These are phyloP conservation scores for Oceanodroma leucorhoa DNA, from an alignment of 2,797 vertebrate genomes.

Conservation along the genomic window DNA sequence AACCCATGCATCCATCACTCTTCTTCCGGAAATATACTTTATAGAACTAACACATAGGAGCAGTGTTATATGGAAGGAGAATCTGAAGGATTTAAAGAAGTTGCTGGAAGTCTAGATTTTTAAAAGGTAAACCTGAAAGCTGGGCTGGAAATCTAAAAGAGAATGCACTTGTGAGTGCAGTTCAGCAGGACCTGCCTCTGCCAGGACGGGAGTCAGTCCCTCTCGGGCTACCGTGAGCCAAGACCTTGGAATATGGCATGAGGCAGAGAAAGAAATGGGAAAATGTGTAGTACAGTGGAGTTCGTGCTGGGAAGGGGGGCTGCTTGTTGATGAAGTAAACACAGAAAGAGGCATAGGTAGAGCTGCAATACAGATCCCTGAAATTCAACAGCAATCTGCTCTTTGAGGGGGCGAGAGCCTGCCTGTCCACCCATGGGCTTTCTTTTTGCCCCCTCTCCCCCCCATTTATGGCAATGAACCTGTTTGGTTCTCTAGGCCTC, in stretches of 20 bases:
- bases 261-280: neutral
- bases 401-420: neutral
- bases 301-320: neutral
- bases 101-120: neutral
- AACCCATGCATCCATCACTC: neutral
- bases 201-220: neutral
- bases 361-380: neutral
- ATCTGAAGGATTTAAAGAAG: neutral
- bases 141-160: neutral
- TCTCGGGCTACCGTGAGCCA: neutral
- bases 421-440: neutral
- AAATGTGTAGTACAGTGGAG: neutral
- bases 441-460: neutral
- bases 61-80: neutral
- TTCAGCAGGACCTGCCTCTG: neutral
- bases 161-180: neutral
- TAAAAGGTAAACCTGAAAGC: neutral
- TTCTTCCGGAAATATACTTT: neutral
- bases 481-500: neutral
- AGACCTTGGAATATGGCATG: neutral
- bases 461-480: neutral
- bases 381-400: neutral
- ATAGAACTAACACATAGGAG: neutral
- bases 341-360: neutral
- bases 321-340: neutral